Base-by-base conservation (phyloP, 2,888 invertebrate species). In the Heliconius hortense region DNA sequence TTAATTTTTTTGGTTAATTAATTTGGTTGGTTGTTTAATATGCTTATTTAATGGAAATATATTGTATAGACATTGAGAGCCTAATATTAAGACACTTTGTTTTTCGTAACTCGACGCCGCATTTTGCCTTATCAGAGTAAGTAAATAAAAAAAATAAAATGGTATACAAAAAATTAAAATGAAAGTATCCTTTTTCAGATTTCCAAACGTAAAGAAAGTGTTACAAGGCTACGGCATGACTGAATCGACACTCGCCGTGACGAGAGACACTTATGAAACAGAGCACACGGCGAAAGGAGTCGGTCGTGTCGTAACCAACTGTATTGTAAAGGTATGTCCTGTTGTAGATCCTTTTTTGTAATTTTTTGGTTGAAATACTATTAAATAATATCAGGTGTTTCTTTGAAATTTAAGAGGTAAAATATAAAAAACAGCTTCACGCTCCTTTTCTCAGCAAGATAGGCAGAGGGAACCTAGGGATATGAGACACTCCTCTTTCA, bases 191-290 rank as follows among this genome's bases (percentile, higher is more conserved):
- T 70, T 70, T 70, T 70, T 7, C 74, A 88, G 87, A 66, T 86
- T 87, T 66, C 84, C 84, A 8, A 84, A 84, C 13, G 60, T 83
- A 1, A 72, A 75, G 59, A 76, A 75, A 4, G 79, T 87, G 2
- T 48, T 83, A 0, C 87, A 87, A 82, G 86, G 83, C 0, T 87
- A 87, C 56, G 87, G 87, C 0, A 83, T 87, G 85, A 87, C 87
- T 0, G 87, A 88, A 70, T 71, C 78, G 0, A 82, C 84, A 0
- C 72, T 86, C 1, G 80, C 81, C 0, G 77, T 84, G 0, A 78
- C 80, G 1, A 80, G 78, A 21, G 83, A 83, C 13, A 72, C 78
- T 0, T 77, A 74, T 1, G 62, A 71, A 0, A 73, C 60, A 0
- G 73, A 39, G 7, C 67, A 75, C 10, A 24, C 72, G 0, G 43